Evolutionary conservation across 2,113 vertebrate genomes (phyloP).

Genomic region (Pituophis catenifer): DNA sequence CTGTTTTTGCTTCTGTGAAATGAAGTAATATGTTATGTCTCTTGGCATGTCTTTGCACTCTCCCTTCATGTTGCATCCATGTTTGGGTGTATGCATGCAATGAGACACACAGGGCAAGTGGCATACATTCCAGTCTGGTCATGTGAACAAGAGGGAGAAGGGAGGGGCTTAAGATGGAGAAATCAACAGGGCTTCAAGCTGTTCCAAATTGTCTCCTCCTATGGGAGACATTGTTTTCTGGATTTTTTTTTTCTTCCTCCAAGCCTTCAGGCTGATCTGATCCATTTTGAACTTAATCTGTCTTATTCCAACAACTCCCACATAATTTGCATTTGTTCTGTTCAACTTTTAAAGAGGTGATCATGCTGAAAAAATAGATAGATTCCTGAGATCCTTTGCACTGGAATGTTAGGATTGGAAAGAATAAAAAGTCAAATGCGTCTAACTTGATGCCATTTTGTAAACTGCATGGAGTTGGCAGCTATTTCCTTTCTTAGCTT

Average conservation of each 20-base stretch:
- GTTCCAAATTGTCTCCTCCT: not conserved
- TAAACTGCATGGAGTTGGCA: conserved; percentile 32
- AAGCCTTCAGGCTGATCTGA: not conserved
- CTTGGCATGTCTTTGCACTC: not conserved
- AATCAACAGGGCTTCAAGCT: not conserved
- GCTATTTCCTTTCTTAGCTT: conserved; percentile 45
- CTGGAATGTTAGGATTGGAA: not conserved
- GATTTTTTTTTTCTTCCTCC: not conserved
- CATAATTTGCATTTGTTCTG: not conserved
- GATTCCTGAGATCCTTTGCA: not conserved
- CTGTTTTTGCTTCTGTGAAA: not conserved
- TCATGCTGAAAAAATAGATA: not conserved
- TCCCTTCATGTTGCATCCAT: not conserved
- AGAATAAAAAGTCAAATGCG: not conserved
- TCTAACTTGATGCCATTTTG: conserved; percentile 15
- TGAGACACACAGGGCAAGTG: not conserved
- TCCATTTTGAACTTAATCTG: not conserved
- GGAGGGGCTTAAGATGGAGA: not conserved
- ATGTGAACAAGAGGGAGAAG: not conserved
- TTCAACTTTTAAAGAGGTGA: not conserved
- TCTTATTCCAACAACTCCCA: not conserved
- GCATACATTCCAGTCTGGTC: not conserved
- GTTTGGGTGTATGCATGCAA: not conserved
- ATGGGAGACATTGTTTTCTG: not conserved
- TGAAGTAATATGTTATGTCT: not conserved